Evolutionary conservation across 2,888 invertebrate genomes (phyloP).

Genomic region (Pristionchus exspectatus): DNA sequence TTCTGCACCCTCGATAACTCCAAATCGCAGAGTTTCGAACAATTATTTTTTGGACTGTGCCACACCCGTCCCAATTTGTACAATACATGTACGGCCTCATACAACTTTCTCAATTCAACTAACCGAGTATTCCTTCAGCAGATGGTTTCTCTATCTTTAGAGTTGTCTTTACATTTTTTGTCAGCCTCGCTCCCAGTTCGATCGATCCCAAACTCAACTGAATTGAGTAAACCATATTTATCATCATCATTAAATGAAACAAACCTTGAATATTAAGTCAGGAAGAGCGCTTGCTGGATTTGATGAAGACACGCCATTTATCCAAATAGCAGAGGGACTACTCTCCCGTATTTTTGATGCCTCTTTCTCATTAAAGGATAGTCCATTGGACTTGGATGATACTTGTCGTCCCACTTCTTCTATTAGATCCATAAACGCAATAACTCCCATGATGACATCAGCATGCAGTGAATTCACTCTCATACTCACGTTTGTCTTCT

Average conservation of each 20-base stretch:
- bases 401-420: slow-evolving; percentile 12
- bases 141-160: slow-evolving; percentile 33
- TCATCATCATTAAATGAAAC: background rate
- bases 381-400: background rate
- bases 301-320: background rate
- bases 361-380: background rate
- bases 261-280: background rate
- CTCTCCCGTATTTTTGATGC: background rate
- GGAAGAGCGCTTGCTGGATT: slow-evolving; percentile 8
- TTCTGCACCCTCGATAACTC: too few relatives aligned
- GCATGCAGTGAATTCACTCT: background rate
- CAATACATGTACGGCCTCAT: too few relatives aligned
- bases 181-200: slow-evolving; percentile 27
- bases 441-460: slow-evolving; percentile 25
- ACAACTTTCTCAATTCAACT: background rate
- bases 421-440: background rate
- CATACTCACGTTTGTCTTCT: background rate
- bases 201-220: slow-evolving; percentile 38
- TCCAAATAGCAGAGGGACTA: too few relatives aligned
- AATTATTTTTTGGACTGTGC: too few relatives aligned
- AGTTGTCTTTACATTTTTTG: slow-evolving; percentile 24
- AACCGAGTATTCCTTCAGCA: slow-evolving; percentile 27
- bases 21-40: too few relatives aligned
- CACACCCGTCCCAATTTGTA: too few relatives aligned
- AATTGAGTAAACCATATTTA: too few relatives aligned